Conservation (phyloP, 2,113 vertebrate species). For the Hyaena hyaena region DNA sequence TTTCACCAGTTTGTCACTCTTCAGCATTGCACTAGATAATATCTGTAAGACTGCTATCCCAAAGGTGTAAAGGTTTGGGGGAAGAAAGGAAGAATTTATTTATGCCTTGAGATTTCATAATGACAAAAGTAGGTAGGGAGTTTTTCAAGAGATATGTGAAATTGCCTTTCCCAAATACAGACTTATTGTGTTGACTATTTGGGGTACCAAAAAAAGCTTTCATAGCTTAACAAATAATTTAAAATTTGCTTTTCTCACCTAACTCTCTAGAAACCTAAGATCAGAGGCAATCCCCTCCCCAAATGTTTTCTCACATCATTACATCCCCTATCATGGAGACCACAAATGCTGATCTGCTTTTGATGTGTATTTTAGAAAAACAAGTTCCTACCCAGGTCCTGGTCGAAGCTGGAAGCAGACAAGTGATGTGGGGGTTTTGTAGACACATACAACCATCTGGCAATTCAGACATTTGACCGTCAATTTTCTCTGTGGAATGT, state of each 20-base stretch:
- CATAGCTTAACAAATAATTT: slow-evolving; percentile 41
- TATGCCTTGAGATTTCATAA: slow-evolving; percentile 31
- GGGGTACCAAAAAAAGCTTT: slow-evolving; percentile 11
- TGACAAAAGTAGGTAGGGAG: neutral
- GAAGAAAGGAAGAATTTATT: slow-evolving; percentile 34
- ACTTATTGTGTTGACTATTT: slow-evolving; percentile 34
- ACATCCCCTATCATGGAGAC: neutral
- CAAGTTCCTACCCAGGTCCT: slow-evolving; percentile 36
- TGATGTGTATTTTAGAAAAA: slow-evolving; percentile 43
- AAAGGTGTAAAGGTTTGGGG: neutral
- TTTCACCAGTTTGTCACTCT: neutral
- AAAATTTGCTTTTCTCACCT: slow-evolving; percentile 48
- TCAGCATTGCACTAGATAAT: neutral
- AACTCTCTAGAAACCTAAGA: slow-evolving; percentile 36
- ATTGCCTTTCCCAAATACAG: slow-evolving; percentile 45
- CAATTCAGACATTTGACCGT: slow-evolving; percentile 20
- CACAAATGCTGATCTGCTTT: neutral
- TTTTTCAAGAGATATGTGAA: slow-evolving; percentile 34
- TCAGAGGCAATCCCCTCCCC: slow-evolving; percentile 46
- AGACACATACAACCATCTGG: slow-evolving; percentile 18
- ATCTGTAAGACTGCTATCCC: neutral
- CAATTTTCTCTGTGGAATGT: slow-evolving; percentile 56
- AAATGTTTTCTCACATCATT: slow-evolving; percentile 6
- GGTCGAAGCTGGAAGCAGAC: slow-evolving; percentile 30
- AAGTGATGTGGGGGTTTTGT: slow-evolving; percentile 25